Percentiles rank a stretch among this genome's conserved stretches.
These are phyloP conservation scores for Drosophila ezoana DNA, from an alignment of 2,888 invertebrate genomes.

Conservation along the genomic window DNA sequence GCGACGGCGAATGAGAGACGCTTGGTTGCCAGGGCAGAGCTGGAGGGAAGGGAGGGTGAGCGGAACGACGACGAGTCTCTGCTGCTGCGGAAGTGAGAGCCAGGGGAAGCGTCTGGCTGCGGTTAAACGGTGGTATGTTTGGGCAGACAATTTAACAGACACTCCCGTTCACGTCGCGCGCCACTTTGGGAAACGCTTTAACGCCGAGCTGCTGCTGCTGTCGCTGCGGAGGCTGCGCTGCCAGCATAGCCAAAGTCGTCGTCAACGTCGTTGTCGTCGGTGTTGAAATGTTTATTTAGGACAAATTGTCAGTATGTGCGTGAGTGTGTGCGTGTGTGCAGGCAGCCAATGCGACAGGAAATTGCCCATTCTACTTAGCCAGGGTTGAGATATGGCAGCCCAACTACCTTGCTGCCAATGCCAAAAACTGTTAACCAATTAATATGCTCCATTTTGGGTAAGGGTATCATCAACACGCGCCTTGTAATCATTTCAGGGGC, in stretches of 20 bases:
- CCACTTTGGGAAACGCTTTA: slow-evolving; percentile 72
- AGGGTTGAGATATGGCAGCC: slow-evolving; percentile 44
- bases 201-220: slow-evolving; percentile 44
- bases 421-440: slow-evolving; percentile 54
- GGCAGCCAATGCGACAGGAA: slow-evolving; percentile 72
- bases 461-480: slow-evolving; percentile 41
- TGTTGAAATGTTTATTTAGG: slow-evolving; percentile 84
- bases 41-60: slow-evolving; percentile 49
- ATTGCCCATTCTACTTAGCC: slow-evolving; percentile 75
- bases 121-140: slow-evolving; percentile 74
- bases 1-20: slow-evolving; percentile 79
- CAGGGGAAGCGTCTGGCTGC: slow-evolving; percentile 49
- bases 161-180: slow-evolving; percentile 50
- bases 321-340: slow-evolving; percentile 15
- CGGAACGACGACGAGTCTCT: slow-evolving; percentile 1
- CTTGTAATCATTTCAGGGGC: slow-evolving; percentile 64
- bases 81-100: slow-evolving; percentile 20
- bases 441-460: slow-evolving; percentile 55
- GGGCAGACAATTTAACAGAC: slow-evolving; percentile 71
- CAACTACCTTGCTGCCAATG: slow-evolving; percentile 53
- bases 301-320: slow-evolving; percentile 67
- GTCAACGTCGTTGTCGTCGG: slow-evolving; percentile 55
- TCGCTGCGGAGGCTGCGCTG: slow-evolving; percentile 51
- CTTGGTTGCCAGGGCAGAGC: slow-evolving; percentile 57
- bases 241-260: slow-evolving; percentile 38